Percentiles rank a stretch among this genome's conserved stretches.
These are phyloP conservation scores for Etia nguti DNA, from an alignment of 2,113 vertebrate genomes.

Conservation along the genomic window DNA sequence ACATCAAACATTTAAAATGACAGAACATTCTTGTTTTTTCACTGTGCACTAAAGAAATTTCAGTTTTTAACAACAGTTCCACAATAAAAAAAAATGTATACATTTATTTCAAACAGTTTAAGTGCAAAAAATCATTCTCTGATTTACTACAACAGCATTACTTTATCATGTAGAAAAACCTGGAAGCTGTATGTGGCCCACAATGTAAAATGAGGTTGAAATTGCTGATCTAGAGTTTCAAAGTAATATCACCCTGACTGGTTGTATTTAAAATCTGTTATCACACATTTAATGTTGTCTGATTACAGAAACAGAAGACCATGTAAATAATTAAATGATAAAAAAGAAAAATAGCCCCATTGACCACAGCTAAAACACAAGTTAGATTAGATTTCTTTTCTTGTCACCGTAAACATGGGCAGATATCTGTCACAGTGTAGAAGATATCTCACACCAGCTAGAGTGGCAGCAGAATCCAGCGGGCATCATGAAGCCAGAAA, in stretches of 20 bases:
- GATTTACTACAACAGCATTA: neutral
- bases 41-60: neutral
- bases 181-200: neutral
- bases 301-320: neutral
- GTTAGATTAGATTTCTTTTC: neutral
- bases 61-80: neutral
- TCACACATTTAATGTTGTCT: neutral
- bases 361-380: neutral
- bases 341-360: neutral
- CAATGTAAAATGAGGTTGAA: neutral
- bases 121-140: neutral
- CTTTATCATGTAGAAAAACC: neutral
- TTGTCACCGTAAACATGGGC: neutral
- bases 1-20: neutral
- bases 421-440: neutral
- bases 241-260: accelerated
- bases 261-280: neutral
- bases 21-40: no score
- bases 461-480: neutral
- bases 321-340: neutral
- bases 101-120: neutral
- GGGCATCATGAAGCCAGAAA: neutral
- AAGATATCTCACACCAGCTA: neutral
- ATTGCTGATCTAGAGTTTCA: neutral
- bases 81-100: neutral